Evolutionary conservation across 2,797 vertebrate species (phyloP).

Genomic region (Bufotes viridis): DNA sequence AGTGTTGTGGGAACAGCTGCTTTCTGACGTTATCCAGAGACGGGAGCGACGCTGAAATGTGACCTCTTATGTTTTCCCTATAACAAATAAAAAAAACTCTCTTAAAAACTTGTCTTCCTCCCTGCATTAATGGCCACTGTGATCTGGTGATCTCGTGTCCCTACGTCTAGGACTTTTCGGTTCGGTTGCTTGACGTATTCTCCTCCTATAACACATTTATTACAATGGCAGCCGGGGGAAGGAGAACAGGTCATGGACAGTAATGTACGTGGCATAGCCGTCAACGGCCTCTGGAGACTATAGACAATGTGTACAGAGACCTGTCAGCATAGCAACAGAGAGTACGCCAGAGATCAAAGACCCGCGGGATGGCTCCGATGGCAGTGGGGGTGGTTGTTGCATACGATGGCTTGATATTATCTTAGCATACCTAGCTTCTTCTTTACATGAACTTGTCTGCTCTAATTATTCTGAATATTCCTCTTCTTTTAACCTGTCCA

Average conservation of each 20-base stretch:
- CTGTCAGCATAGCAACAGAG: not conserved
- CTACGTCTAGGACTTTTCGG: not conserved
- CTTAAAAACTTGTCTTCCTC: not conserved
- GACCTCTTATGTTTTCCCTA: constrained; percentile 8
- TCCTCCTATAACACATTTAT: not conserved
- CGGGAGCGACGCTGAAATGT: constrained; percentile 17
- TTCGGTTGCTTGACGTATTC: not conserved
- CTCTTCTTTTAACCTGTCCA: too few species aligned
- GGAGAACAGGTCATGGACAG: not conserved
- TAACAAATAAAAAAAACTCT: constrained; percentile 33
- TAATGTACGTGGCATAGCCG: not conserved
- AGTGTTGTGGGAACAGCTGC: constrained; percentile 48
- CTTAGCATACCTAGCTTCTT: not conserved
- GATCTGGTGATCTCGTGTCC: not conserved
- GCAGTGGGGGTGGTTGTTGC: not conserved
- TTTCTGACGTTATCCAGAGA: constrained; percentile 24
- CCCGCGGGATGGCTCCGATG: not conserved
- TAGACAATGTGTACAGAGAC: not conserved
- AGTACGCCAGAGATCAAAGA: not conserved
- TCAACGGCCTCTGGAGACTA: not conserved
- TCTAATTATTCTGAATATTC: too few species aligned
- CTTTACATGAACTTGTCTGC: too few species aligned
- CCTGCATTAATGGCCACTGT: not conserved
- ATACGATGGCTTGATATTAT: too few species aligned
- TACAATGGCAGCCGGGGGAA: not conserved